Percentiles rank a stretch among this genome's conserved stretches.
Evolutionary conservation across 1,140 invertebrate species (phyloP).

Genomic region (Papilio machaon): DNA sequence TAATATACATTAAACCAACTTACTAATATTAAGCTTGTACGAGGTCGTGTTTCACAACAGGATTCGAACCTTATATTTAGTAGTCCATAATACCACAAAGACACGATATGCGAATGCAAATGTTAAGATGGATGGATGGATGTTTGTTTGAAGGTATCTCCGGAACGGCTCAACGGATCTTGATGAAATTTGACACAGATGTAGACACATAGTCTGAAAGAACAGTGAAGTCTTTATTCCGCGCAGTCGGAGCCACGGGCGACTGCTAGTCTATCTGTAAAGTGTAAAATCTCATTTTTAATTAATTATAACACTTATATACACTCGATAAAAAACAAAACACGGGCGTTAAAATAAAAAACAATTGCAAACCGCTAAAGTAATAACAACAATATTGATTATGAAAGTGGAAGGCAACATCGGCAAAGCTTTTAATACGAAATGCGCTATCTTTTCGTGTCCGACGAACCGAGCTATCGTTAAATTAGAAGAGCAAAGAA

Average conservation of each 20-base stretch:
- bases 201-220: too few species aligned
- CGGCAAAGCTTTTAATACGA: slow-evolving; percentile 26
- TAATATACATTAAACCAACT: not conserved
- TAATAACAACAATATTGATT: slow-evolving; percentile 16
- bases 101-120: not conserved
- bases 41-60: not conserved
- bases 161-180: too few species aligned
- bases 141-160: too few species aligned
- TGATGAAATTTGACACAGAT: too few species aligned
- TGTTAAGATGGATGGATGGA: too few species aligned
- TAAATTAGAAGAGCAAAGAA: slow-evolving; percentile 39
- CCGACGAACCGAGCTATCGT: slow-evolving; percentile 28
- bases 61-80: not conserved
- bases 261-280: too few species aligned
- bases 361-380: not conserved
- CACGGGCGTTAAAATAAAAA: not conserved
- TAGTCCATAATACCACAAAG: not conserved
- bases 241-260: too few species aligned
- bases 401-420: slow-evolving; percentile 19
- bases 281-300: too few species aligned
- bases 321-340: not conserved
- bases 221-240: too few species aligned
- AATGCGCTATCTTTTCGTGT: slow-evolving; percentile 35
- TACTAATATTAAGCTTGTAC: not conserved
- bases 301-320: not conserved